Percentiles rank a stretch among this genome's conserved stretches.
Conservation (phyloP, 2,888 invertebrate species). For the Epistrophe grossulariae region DNA sequence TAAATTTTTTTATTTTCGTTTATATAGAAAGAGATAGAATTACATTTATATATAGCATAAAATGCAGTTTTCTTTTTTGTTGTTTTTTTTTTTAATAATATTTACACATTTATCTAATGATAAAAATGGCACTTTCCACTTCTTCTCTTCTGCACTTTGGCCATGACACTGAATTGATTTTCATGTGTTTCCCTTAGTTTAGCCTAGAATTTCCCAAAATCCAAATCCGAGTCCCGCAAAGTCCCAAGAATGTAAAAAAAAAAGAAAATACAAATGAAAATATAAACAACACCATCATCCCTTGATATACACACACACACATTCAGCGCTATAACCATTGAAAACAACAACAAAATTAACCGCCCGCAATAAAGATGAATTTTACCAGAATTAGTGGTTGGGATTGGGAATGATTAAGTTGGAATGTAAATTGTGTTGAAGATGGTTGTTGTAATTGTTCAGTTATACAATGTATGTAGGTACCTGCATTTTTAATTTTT, state of each 20-base stretch:
- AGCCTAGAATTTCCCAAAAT: constrained; percentile 72
- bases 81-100: constrained; percentile 29
- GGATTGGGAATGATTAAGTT: not conserved
- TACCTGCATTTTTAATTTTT: not conserved
- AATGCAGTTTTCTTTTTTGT: constrained; percentile 60
- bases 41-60: constrained; percentile 9
- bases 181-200: constrained; percentile 69
- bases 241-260: constrained; percentile 35
- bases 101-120: constrained; percentile 39
- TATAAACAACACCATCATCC: constrained; percentile 68
- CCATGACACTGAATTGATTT: constrained; percentile 75
- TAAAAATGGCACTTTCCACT: constrained; percentile 54
- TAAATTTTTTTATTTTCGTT: constrained; percentile 34
- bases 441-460: not conserved
- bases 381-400: constrained; percentile 19
- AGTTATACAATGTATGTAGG: no score
- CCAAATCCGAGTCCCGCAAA: constrained; percentile 2
- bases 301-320: constrained; percentile 32
- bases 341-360: constrained; percentile 20
- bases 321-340: not conserved
- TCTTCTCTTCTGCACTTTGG: constrained; percentile 60
- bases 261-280: constrained; percentile 43
- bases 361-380: constrained; percentile 44
- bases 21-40: constrained; percentile 57
- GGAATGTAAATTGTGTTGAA: not conserved